Base-by-base conservation (phyloP, 2,113 vertebrate genomes). In the Coptodon rendalli region DNA sequence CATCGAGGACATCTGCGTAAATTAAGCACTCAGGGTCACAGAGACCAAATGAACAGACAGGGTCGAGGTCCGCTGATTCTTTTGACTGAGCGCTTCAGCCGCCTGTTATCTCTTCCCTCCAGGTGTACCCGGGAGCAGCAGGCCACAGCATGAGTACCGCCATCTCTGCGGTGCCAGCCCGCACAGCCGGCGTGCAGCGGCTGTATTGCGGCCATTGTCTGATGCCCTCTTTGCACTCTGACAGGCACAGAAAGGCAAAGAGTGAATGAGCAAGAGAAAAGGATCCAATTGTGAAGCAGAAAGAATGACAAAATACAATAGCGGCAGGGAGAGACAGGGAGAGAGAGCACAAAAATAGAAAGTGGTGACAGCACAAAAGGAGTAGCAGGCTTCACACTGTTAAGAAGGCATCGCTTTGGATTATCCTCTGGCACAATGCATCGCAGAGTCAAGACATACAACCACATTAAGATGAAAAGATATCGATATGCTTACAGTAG, bases 151-250 rank as follows among this genome's bases (percentile, higher is more conserved):
- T 17, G 82, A 87, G 81, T 86, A 16, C 86, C 38, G 82, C 88
- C 71, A 63, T 91, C 90, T 80, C 89, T 61, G 83, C 17, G 16
- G 94, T 95, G 93, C 91, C 90, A 92, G 91, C 79, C 93, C 57
- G 88, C 93, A 92, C 95, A 86, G 93, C 87, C 87, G 92, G 78
- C 43, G 14, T 9, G 66, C 73, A 81, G 81, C 54, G 17, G 91
- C 82, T 94, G 88, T 90, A 86, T 86, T 40, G 87, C 78, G 40
- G 68, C 90, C 86, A 92, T 95, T 94, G 95, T 95, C 90, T 80
- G 86, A 89, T 91, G 94, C 89, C 94, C 91, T 86, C 89, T 7
- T 78, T 89, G 93, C 89, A 66, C 93, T 88, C 89, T 83, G 76
- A 81, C 52, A 6, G 86, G 76, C 80, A 84, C 87, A 81, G 89